Base-by-base conservation (phyloP, 2,797 vertebrate genomes). In the Crotalus adamanteus region DNA sequence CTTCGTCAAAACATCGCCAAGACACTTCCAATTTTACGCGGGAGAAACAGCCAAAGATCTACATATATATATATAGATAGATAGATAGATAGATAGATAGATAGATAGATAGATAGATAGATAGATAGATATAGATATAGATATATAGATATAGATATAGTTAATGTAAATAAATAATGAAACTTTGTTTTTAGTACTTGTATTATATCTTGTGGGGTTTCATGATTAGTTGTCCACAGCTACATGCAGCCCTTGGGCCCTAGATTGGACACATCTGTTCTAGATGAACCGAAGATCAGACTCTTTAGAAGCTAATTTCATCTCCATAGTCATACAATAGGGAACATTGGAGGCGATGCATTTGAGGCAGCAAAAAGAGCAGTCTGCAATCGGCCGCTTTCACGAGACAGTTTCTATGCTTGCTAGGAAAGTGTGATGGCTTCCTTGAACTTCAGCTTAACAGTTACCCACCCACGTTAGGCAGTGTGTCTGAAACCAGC, bases 351-450 rank as follows among this genome's bases (percentile, higher is more conserved):
- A 92, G 94, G 93, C 47, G 78, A 31, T 78, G 61, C 28, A 65
- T 31, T 12, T 13, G 57, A 63, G 57, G n/a, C 90, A 63, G 69
- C 95, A 91, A 96, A 97, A 97, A 93, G 96, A 97, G 96, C 96
- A 97, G 96, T 97, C 96, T 97, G 96, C 96, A 96, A 97, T 93
- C 92, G 94, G 95, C 92, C 37, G 94, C 91, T 93, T 94, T 95
- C 95, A 97, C 92, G 47, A 97, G 96, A 96, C 95, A 96, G 95
- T 97, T 97, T 96, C 95, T 93, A 90, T 95, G 93, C 95, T 94
- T 94, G 93, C 93, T 94, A 86, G 91, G 91, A 93, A 92, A 95
- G 95, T 96, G 92, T 95, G 97, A 96, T 96, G 96, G 92, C 95
- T 97, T 94, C 92, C 92, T 94, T 97, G 96, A 97, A 97, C 96